phyloP scores from a whole-genome alignment of 1,140 invertebrate genomes.

The Pseudomyrmex concolor region DNA sequence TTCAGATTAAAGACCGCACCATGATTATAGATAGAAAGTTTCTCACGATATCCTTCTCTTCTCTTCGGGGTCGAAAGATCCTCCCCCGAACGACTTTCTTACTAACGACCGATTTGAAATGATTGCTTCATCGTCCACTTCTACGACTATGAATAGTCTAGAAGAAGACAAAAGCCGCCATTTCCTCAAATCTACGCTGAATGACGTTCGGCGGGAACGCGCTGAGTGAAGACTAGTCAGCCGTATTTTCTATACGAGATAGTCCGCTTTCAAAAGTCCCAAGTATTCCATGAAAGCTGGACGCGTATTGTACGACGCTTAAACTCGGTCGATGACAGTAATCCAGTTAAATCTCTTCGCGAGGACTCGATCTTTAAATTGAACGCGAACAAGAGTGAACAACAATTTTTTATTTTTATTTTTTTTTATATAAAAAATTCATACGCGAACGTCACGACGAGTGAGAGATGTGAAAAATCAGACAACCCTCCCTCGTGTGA shows the following conservation, averaged over 20 bases:
- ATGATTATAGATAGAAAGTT: conserved; percentile 59
- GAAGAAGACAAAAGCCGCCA: conserved; percentile 65
- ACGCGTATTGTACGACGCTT: neutral
- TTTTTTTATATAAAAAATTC: neutral
- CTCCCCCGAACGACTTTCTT: conserved; percentile 44
- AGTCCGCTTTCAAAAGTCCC: neutral
- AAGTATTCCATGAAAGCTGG: neutral
- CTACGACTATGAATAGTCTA: conserved; percentile 56
- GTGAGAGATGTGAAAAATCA: neutral
- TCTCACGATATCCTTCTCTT: conserved; percentile 45
- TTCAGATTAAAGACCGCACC: conserved; percentile 61
- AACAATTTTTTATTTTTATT: neutral
- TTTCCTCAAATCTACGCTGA: conserved; percentile 58
- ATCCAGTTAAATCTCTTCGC: neutral
- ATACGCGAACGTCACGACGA: no score
- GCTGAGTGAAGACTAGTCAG: conserved; percentile 29
- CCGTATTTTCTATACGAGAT: conserved; percentile 24
- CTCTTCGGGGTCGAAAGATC: neutral
- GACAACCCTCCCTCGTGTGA: neutral
- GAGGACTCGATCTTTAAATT: neutral
- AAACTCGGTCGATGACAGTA: conserved; percentile 3
- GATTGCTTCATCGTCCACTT: conserved; percentile 62
- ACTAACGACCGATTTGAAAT: conserved; percentile 68
- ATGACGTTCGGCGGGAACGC: conserved; percentile 51
- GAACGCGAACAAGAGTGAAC: neutral